Evolutionary conservation across 2,888 invertebrate species (phyloP), one percentile per base, ranked within the genome.

Genomic region (Euclidia mi): DNA sequence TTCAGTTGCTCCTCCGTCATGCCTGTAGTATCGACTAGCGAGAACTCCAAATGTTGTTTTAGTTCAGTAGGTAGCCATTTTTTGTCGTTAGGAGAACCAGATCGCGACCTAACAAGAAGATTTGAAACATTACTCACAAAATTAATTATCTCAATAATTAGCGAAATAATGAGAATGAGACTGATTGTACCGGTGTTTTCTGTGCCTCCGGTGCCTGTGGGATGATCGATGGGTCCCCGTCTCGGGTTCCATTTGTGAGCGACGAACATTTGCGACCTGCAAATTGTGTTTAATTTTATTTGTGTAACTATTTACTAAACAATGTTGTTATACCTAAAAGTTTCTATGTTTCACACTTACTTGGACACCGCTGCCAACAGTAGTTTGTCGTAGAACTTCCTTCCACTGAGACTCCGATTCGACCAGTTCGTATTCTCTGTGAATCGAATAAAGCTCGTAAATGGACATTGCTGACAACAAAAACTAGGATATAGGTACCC

Each of bases 331-430:
- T 14, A 7, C 11, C 56, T 35, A 20, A 6, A 9, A 42, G n/a
- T 25, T 4, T 25, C 4, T 25, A 25, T 25, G 20, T 25, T 25
- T 25, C 3, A 61, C 25, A 65, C 84, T 79, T 76, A 94, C 94
- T 85, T 94, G 95, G 66, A 95, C 95, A 37, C 92, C 92, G 56
- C 90, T 92, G 45, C 92, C 92, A 44, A 87, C 92, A 62, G 95
- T 95, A 35, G 96, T 96, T 76, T 97, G 96, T 77, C 96, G 96
- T 85, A 98, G 96, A 38, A 98, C 97, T 91, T 98, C 98, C 73
- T 97, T 96, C 98, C 98, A 98, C 87, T 98, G 98, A 47, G 96
- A 96, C 75, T 97, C 97, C 4, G 98, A 98, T 84, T 98, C 98
- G 41, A 98, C 96, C 77, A 98, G 95, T 88, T 98, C 98, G 68